Evolutionary conservation across 1,140 invertebrate genomes (phyloP), one percentile per base, ranked within the genome.

Genomic region (Papilio xuthus): DNA sequence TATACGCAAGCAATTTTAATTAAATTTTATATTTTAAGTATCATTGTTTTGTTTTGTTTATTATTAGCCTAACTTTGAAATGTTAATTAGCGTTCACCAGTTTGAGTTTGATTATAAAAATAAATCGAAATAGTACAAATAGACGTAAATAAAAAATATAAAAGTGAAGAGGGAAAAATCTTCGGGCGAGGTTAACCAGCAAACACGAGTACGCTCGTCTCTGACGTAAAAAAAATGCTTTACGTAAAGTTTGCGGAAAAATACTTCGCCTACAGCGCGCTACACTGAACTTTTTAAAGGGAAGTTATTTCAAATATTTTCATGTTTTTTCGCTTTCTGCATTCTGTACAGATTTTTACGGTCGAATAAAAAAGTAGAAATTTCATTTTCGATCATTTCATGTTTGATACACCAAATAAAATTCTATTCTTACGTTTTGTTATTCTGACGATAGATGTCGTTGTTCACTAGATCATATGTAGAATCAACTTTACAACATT

Each of bases 181-280:
- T 71, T 71, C 37, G 41, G 41, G 32, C 69, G 41, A 71, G 69
- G 69, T 71, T 71, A 71, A 71, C 69, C 69, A 32, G 53, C 53
- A 7, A 67, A 71, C 69, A 42, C 69, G 32, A 42, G 69, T 42
- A 42, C 32, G 69, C 32, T 71, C 60, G 60, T 67, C 20, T 26
- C 56, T 60, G n/a, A 32, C 60, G 32, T 20, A 6, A 71, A 71
- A 70, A 37, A 23, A 71, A 18, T 23, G 69, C 18, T 41, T 20
- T 71, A 37, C n/a, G 8, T 42, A 71, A 71, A 71, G 69, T 71
- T 71, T 71, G 32, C 69, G 69, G 69, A 71, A 42, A 69, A 71
- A 71, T 20, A 41, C 32, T 20, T 71, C 67, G 67, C 67, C 69
- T 37, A n/a, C 69, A 42, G 26, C 63, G 0, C n/a, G 28, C 26